phyloP scores from a whole-genome alignment of 2,113 vertebrate species.

The Centropristis striata region DNA sequence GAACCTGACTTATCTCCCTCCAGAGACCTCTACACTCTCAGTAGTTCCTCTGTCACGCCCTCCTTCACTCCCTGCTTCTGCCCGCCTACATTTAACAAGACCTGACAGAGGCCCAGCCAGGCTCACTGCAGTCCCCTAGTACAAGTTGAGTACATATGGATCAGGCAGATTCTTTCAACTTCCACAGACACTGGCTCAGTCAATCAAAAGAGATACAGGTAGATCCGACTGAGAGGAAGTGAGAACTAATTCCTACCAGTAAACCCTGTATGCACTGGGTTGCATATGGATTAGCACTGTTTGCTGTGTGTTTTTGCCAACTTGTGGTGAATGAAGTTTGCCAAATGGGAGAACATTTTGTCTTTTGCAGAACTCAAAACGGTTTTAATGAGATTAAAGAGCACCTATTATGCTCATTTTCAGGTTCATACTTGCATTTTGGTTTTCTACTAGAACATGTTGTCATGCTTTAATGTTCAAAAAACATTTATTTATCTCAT shows the following conservation, averaged over 20 bases:
- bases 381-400: not conserved
- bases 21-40: conserved; percentile 57
- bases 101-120: conserved; percentile 32
- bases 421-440: no score
- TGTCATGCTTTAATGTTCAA: no score
- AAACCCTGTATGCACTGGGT: conserved; percentile 7
- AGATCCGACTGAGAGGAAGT: conserved; percentile 29
- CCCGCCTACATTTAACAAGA: conserved; percentile 37
- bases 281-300: conserved; percentile 12
- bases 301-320: conserved; percentile 10
- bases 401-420: no score
- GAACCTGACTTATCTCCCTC: conserved; percentile 62
- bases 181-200: conserved; percentile 2
- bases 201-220: conserved; percentile 15
- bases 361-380: not conserved
- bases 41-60: conserved; percentile 46
- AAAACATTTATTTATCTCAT: no score
- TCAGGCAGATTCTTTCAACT: conserved; percentile 29
- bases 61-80: conserved; percentile 44
- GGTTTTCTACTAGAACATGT: no score
- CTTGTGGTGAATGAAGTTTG: conserved; percentile 7
- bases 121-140: conserved; percentile 27
- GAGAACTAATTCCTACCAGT: conserved; percentile 22
- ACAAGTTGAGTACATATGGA: conserved; percentile 17
- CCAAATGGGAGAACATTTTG: not conserved